phyloP scores from a whole-genome alignment of 1,140 invertebrate genomes.

The Pteromalus puparum region DNA sequence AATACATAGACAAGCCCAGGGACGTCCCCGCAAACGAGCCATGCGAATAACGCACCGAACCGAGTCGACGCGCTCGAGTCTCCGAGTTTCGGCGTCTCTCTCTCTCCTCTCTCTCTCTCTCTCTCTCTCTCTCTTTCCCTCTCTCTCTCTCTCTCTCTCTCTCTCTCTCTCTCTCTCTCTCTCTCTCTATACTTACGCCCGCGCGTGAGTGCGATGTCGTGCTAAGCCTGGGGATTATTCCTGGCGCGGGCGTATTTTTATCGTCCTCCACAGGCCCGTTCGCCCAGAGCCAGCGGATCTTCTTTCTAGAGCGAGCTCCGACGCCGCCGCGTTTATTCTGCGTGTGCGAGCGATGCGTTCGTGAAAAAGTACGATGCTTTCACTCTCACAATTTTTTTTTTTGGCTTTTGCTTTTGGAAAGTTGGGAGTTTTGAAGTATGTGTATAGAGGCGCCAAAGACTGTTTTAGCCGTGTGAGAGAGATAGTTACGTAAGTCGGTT shows the following conservation, averaged over 20 bases:
- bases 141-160: background rate
- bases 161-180: background rate
- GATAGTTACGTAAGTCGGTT: background rate
- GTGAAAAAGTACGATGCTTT: background rate
- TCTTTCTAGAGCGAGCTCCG: conserved; percentile 29
- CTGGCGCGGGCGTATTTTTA: conserved; percentile 51
- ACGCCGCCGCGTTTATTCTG: background rate
- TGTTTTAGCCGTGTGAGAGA: background rate
- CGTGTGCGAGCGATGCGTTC: background rate
- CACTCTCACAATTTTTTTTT: background rate
- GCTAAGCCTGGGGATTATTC: conserved; percentile 47
- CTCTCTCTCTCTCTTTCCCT: background rate
- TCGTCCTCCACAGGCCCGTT: conserved; percentile 32
- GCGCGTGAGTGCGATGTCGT: conserved; percentile 19
- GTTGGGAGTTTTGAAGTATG: background rate
- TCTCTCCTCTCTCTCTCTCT: background rate
- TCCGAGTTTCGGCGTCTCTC: background rate
- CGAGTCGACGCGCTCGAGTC: background rate
- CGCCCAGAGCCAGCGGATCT: conserved; percentile 27
- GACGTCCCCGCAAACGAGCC: conserved; percentile 40
- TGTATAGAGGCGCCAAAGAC: too few relatives aligned
- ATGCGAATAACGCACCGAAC: conserved; percentile 22
- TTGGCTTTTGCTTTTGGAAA: background rate
- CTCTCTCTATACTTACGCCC: conserved; percentile 5
- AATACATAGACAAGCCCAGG: conserved; percentile 3